These are phyloP conservation scores for Manis pentadactyla DNA, from an alignment of 2,797 vertebrate species.

Conservation along the genomic window DNA sequence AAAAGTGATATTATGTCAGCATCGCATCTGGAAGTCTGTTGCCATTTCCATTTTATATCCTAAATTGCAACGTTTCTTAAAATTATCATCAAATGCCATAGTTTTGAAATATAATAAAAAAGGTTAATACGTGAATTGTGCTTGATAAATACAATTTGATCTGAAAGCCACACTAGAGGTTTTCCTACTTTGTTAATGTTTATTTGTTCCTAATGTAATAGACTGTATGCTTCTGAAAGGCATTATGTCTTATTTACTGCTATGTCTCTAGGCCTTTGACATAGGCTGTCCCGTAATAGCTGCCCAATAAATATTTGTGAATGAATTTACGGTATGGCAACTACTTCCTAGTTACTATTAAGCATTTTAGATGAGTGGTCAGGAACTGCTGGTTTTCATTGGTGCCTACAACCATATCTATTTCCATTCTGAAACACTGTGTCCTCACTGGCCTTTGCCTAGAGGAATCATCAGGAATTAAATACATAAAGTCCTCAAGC, in stretches of 20 bases:
- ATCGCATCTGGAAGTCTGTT: slow-evolving; percentile 77
- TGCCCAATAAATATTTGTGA: slow-evolving; percentile 7
- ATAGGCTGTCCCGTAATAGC: neutral
- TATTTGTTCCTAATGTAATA: slow-evolving; percentile 31
- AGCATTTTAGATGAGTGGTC: neutral
- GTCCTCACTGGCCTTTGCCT: neutral
- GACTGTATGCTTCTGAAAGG: slow-evolving; percentile 20
- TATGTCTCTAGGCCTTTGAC: neutral
- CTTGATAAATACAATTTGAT: slow-evolving; percentile 12
- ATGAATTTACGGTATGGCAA: neutral
- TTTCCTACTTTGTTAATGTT: slow-evolving; percentile 6
- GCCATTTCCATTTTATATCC: slow-evolving; percentile 67
- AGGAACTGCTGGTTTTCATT: neutral
- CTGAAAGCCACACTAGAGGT: slow-evolving; percentile 31
- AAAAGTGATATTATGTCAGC: slow-evolving; percentile 84
- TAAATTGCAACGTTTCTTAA: slow-evolving; percentile 73
- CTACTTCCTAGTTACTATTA: neutral
- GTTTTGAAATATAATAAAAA: slow-evolving; percentile 39
- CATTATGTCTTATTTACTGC: neutral
- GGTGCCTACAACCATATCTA: neutral
- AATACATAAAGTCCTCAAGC: neutral
- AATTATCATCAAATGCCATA: slow-evolving; percentile 57
- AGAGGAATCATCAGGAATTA: neutral
- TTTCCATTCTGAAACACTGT: neutral
- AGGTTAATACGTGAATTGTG: slow-evolving; percentile 4